Conservation (phyloP, 2,888 invertebrate genomes). For the Drosophila sordidula region DNA sequence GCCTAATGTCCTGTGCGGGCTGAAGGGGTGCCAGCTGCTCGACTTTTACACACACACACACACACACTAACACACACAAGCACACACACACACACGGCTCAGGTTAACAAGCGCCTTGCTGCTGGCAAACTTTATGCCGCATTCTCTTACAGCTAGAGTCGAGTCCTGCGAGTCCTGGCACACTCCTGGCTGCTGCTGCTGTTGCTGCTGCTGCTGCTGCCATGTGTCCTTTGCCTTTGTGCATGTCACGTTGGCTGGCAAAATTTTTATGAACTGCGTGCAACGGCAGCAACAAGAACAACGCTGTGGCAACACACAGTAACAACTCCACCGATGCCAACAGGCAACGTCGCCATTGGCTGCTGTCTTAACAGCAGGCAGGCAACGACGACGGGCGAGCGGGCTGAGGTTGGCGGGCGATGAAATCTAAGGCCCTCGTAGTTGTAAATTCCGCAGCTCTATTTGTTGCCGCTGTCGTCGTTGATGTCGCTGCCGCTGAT, state of each 20-base stretch:
- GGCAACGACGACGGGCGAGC: conserved; percentile 29
- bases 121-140: conserved; percentile 66
- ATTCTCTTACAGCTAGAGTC: conserved; percentile 47
- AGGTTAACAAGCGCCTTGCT: conserved; percentile 69
- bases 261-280: conserved; percentile 78
- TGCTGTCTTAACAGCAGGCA: conserved; percentile 52
- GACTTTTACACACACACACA: conserved; percentile 15
- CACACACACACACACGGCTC: conserved; percentile 18
- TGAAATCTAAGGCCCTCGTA: conserved; percentile 48
- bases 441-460: conserved; percentile 78
- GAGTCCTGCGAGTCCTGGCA: conserved; percentile 1
- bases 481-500: conserved; percentile 61
- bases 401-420: background rate
- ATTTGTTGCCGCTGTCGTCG: conserved; percentile 63
- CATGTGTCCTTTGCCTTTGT: conserved; percentile 75
- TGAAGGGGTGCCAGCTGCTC: conserved; percentile 21
- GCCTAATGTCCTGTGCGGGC: conserved; percentile 64
- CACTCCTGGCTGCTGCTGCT: background rate
- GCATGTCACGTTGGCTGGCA: conserved; percentile 77
- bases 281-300: conserved; percentile 38
- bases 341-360: conserved; percentile 28
- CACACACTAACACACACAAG: conserved; percentile 1
- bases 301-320: conserved; percentile 45
- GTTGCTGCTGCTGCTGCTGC: conserved; percentile 32
- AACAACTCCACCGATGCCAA: conserved; percentile 50